These are phyloP conservation scores for Spilarctia lutea DNA, from an alignment of 2,888 invertebrate species.

Conservation along the genomic window DNA sequence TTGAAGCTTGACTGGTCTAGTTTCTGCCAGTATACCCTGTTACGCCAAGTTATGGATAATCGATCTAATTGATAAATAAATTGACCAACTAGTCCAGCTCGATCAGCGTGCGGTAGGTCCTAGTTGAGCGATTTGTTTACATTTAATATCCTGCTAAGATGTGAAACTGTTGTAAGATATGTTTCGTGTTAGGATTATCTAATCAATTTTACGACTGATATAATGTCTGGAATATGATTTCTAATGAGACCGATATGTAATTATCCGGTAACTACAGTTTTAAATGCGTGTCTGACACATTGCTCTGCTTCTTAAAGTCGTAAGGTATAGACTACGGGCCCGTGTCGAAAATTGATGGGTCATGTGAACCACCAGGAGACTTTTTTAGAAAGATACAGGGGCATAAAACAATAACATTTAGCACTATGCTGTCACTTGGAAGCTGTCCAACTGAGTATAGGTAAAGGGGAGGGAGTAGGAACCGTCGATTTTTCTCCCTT, in stretches of 20 bases:
- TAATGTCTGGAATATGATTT: background rate
- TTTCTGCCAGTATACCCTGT: constrained; percentile 9
- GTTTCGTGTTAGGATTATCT: background rate
- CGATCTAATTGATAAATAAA: constrained; percentile 28
- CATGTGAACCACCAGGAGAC: too few relatives aligned
- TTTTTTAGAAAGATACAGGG: too few relatives aligned
- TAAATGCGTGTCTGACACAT: background rate
- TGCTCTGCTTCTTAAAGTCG: background rate
- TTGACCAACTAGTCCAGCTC: constrained; percentile 13
- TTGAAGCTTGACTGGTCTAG: constrained; percentile 7
- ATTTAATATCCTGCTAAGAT: constrained; percentile 10
- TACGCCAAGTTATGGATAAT: constrained; percentile 17
- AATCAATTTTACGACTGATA: background rate
- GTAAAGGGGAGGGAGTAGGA: too few relatives aligned
- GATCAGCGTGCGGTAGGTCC: constrained; percentile 23
- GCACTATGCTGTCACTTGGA: too few relatives aligned
- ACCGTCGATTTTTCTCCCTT: too few relatives aligned
- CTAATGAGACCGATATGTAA: background rate
- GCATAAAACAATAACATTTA: too few relatives aligned
- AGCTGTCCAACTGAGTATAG: too few relatives aligned
- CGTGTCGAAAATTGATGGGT: too few relatives aligned
- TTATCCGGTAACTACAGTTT: background rate
- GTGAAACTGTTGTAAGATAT: background rate
- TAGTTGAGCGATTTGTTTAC: constrained; percentile 19
- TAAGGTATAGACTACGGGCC: too few relatives aligned